phyloP scores from a whole-genome alignment of 2,113 vertebrate genomes.

The Phocoena phocoena region DNA sequence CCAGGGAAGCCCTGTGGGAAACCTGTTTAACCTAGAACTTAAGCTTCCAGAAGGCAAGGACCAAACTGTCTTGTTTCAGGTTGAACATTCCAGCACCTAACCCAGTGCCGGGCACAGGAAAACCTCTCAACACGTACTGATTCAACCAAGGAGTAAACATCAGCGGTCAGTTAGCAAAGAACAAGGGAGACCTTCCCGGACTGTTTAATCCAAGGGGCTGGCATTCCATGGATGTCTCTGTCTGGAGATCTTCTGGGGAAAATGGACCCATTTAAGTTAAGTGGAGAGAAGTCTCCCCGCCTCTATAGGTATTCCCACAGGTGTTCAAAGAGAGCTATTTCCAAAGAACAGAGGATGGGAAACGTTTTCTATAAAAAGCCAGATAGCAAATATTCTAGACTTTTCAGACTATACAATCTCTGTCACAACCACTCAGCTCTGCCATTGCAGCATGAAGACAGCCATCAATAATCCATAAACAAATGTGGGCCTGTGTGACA shows the following conservation, averaged over 20 bases:
- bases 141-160: not conserved
- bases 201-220: not conserved
- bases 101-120: not conserved
- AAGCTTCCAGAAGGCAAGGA: not conserved
- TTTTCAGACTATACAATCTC: too few relatives aligned
- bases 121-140: not conserved
- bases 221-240: not conserved
- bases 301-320: rapidly evolving
- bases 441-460: too few relatives aligned
- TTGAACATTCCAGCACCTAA: not conserved
- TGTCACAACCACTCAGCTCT: too few relatives aligned
- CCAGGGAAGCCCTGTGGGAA: not conserved
- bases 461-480: not conserved
- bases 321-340: not conserved
- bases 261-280: not conserved
- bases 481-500: rapidly evolving
- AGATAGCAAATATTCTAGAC: too few relatives aligned
- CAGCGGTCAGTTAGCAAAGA: not conserved
- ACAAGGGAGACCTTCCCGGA: not conserved
- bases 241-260: not conserved
- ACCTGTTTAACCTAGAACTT: not conserved
- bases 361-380: too few relatives aligned
- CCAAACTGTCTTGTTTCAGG: not conserved
- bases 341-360: not conserved
- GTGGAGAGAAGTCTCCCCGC: not conserved